Evolutionary conservation across 2,797 vertebrate genomes (phyloP), one percentile per base, ranked within the genome.

Genomic region (Myotis planiceps): DNA sequence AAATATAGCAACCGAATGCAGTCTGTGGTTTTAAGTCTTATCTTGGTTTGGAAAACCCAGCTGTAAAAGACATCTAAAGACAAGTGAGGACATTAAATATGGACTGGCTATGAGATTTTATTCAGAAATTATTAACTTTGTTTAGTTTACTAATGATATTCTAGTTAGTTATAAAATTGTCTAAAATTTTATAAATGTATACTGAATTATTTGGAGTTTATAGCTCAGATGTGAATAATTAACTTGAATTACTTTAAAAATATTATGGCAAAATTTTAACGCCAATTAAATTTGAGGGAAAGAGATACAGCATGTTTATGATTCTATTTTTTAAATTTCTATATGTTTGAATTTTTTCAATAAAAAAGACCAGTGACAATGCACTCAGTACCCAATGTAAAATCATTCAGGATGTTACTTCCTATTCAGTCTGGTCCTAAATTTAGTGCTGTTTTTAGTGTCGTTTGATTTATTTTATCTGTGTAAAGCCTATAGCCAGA

Each of bases 161-260:
- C 6, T 45, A 58, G 32, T 60, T 88, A 83, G 25, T n/a, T 63
- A 39, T 76, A 34, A 86, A 55, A 60, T 27, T 42, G 6, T 63
- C 34, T 63, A 53, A 82, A 86, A 18, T 65, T 90, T 55, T 65
- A 23, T 16, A 89, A 9, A 32, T 71, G 1, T 42, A 76, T 42
- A 66, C 2, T 78, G 53, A 94, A 74, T 95, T 81, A 80, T 75
- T 97, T 58, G 55, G 6, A 9, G 2, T 87, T 81, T 42, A 0
- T 39, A 86, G 6, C 19, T 45, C 47, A 68, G 49, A n/a, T 90
- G 55, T 65, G 32, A 72, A n/a, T 78, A 84, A 88, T 74, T 90
- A 55, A 90, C 18, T 80, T 93, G 23, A 87, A 55, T 60, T 55
- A 74, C 37, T 88, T 90, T 8, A 68, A 81, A 89, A 85, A 68